Evolutionary conservation across 2,888 invertebrate species (phyloP), one percentile per base, ranked within the genome.

Genomic region (Falcaria lacertinaria): DNA sequence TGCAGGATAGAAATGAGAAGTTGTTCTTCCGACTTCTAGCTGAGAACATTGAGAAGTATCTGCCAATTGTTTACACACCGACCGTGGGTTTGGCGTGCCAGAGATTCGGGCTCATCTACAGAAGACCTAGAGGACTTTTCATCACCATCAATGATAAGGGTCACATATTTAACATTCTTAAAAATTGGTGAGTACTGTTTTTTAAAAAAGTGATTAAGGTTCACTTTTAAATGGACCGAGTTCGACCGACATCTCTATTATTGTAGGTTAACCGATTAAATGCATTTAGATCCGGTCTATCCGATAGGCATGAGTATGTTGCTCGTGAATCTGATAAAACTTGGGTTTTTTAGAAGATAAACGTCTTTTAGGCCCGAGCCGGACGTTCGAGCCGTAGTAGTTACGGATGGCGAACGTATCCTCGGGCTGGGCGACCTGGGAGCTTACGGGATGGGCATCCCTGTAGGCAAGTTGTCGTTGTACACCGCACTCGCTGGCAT

Each of bases 21-120:
- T 91, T 99, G 54, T 99, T 98, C 91, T 99, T 97, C 89, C 93
- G 97, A 50, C 92, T 98, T 38, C 83, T 99, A 37, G 92, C 95
- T 49, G 97, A 98, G 82, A 96, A 99, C 80, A 94, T 98, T 48
- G 97, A 98, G 80, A 93, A 94, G 71, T 93, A 98, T 86, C 95
- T 99, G 94, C 99, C 99, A 0, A 97, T 99, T 65, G 97, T 99
- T 14, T 99, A 99, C 80, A 99, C 99, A 0, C 99, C 99, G 0
- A 98, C 98, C 0, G 99, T 99, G 14, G 99, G 99, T 0, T 90
- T 96, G 71, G 99, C 98, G 0, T 99, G 99, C 77, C 98, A 98
- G 88, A 96, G 96, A 70, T 99, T 98, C 72, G 98, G 98, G 35
- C 93, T 98, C 52, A 97, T 98, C 74, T 98, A 96, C 80, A 92